phyloP scores from a whole-genome alignment of 2,113 vertebrate genomes.

The Gymnorhina tibicen region DNA sequence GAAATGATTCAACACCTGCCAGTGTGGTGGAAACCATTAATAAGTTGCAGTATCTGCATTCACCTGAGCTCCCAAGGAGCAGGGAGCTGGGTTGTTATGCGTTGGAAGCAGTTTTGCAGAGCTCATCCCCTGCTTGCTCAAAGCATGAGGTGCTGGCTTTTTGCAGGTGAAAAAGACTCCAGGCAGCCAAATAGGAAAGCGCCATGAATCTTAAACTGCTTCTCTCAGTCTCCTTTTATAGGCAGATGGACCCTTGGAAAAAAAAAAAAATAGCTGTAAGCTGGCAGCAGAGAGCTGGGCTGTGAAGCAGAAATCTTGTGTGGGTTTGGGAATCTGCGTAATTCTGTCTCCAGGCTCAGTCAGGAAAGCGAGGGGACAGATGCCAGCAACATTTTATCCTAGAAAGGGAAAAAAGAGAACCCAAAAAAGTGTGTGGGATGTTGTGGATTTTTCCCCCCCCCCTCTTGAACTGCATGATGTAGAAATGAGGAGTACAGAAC shows the following conservation, averaged over 20 bases:
- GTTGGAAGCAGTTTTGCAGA: neutral
- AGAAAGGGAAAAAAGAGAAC: conserved; percentile 14
- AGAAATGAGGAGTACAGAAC: neutral
- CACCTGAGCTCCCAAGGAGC: neutral
- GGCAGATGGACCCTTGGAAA: conserved; percentile 26
- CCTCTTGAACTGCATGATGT: neutral
- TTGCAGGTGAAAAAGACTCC: neutral
- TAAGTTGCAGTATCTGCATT: neutral
- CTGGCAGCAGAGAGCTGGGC: conserved; percentile 33
- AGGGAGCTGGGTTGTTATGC: neutral
- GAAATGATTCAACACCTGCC: neutral
- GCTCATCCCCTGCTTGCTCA: neutral
- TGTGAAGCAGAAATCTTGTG: conserved; percentile 39
- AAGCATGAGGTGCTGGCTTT: neutral
- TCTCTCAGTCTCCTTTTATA: conserved; percentile 32
- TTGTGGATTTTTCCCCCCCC: neutral
- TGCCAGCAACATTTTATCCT: conserved; percentile 54
- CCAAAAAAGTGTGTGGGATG: conserved; percentile 9
- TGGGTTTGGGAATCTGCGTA: conserved; percentile 49
- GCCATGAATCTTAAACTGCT: neutral
- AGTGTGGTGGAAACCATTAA: neutral
- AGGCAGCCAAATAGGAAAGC: neutral
- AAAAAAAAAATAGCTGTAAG: neutral
- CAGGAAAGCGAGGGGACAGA: conserved; percentile 35
- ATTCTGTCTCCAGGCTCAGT: conserved; percentile 43